Evolutionary conservation across 2,797 vertebrate species (phyloP).

Genomic region (Trichosurus vulpecula): DNA sequence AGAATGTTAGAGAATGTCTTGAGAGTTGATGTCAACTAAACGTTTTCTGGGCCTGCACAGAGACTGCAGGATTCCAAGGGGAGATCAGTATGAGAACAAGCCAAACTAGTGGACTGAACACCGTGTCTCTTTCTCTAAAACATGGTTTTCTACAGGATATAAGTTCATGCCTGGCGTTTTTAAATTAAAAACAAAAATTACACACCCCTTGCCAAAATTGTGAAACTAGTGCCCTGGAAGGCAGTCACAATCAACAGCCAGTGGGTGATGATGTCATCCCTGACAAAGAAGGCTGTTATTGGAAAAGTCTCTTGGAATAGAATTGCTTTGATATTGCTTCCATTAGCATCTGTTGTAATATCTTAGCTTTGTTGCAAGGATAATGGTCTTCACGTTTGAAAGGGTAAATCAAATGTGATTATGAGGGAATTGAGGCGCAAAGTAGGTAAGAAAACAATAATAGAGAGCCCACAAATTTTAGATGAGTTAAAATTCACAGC

Average conservation of each 20-base stretch:
- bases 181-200: slow-evolving; percentile 25
- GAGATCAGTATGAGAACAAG: slow-evolving; percentile 22
- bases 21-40: slow-evolving; percentile 24
- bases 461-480: background rate
- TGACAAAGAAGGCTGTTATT: background rate
- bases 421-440: background rate
- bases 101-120: slow-evolving; percentile 9
- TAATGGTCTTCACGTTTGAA: background rate
- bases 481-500: background rate
- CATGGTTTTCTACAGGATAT: background rate
- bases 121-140: slow-evolving; percentile 26
- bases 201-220: slow-evolving; percentile 6
- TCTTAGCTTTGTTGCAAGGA: background rate
- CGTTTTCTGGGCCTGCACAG: slow-evolving; percentile 40
- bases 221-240: slow-evolving; percentile 5
- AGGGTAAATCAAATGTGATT: background rate
- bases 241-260: background rate
- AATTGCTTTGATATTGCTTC: background rate
- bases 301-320: background rate
- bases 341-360: slow-evolving; percentile 15
- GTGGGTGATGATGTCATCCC: background rate
- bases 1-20: background rate
- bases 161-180: background rate
- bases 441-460: background rate
- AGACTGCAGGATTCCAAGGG: slow-evolving; percentile 21